A percentile compares a stretch with the other conserved stretches of the same genome.
Evolutionary conservation across 2,797 vertebrate species (phyloP).

Genomic region (Ctenosaura bakeri): DNA sequence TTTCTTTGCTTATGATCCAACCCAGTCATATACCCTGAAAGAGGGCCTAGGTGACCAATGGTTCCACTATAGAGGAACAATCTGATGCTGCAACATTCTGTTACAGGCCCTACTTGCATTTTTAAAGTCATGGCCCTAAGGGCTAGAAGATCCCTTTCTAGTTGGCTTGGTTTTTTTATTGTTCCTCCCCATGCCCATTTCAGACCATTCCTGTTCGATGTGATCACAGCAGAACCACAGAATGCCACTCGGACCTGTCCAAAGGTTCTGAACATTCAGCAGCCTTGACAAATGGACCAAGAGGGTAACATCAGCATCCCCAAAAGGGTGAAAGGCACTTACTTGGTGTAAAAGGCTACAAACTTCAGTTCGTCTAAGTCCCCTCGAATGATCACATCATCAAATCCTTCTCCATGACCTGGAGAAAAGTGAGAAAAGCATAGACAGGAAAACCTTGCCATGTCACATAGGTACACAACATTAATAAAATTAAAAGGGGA

Average conservation of each 20-base stretch:
- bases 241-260: neutral
- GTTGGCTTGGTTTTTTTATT: neutral
- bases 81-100: too few species aligned
- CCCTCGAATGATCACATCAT: slow-evolving; percentile 98
- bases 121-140: too few species aligned
- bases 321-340: slow-evolving; percentile 64
- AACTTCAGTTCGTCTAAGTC: slow-evolving; percentile 97
- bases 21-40: too few species aligned
- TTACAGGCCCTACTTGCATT: too few species aligned
- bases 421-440: slow-evolving; percentile 49
- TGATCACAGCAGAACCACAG: neutral
- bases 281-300: neutral
- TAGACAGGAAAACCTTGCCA: neutral
- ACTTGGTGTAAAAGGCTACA: slow-evolving; percentile 98
- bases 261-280: neutral
- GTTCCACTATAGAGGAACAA: too few species aligned
- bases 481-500: too few species aligned
- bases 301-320: too few species aligned
- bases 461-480: neutral
- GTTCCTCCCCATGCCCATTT: neutral
- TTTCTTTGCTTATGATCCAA: neutral
- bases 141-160: too few species aligned
- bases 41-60: too few species aligned
- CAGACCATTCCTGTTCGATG: neutral
- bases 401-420: slow-evolving; percentile 98